Evolutionary conservation across 2,113 vertebrate genomes (phyloP).

Genomic region (Galbula dea): DNA sequence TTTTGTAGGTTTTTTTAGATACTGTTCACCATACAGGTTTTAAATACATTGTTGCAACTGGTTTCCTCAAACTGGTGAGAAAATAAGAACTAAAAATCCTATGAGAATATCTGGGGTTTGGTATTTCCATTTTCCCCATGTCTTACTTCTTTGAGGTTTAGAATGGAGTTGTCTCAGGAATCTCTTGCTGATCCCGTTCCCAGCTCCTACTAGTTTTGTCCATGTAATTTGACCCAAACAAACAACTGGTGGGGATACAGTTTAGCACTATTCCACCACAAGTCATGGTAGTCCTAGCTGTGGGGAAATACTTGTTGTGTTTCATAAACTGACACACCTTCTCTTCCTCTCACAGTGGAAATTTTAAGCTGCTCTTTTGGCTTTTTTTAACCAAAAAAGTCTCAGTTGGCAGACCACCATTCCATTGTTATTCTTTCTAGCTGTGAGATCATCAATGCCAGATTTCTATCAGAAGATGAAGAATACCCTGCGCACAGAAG

Average conservation of each 20-base stretch:
- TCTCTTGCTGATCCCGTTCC: not conserved
- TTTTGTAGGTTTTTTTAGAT: not conserved
- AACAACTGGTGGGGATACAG: not conserved
- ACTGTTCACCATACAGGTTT: not conserved
- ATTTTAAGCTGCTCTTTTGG: not conserved
- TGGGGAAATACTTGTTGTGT: not conserved
- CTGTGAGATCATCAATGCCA: conserved; percentile 76
- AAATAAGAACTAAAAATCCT: not conserved
- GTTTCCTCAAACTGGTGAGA: not conserved
- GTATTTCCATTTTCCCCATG: not conserved
- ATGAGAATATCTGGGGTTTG: not conserved
- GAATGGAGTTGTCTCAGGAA: not conserved
- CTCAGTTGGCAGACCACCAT: not conserved
- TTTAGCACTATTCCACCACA: not conserved
- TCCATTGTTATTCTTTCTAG: conserved; percentile 15
- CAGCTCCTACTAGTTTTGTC: not conserved
- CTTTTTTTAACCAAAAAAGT: not conserved
- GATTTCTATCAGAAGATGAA: conserved; percentile 81
- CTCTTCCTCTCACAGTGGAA: not conserved
- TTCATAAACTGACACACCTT: not conserved
- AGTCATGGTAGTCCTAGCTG: not conserved
- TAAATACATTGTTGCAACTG: not conserved
- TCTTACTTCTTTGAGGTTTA: not conserved
- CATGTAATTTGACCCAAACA: not conserved
- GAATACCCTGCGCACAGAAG: conserved; percentile 74